phyloP scores from a whole-genome alignment of 1,140 invertebrate genomes.

The Atta cephalotes region DNA sequence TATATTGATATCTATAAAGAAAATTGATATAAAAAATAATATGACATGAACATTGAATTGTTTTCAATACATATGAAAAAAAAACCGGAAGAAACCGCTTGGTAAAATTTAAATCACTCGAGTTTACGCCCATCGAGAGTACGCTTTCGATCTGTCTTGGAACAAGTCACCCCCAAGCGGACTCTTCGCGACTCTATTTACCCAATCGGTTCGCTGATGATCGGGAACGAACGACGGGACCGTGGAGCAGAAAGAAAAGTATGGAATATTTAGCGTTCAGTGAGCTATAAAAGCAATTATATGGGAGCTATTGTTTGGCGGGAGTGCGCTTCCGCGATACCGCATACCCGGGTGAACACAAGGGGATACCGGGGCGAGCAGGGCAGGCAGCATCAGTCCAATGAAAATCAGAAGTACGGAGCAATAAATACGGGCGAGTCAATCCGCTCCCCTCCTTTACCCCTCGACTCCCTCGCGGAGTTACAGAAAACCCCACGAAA shows the following conservation, averaged over 20 bases:
- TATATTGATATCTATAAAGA: not conserved
- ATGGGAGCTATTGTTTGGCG: conserved; percentile 85
- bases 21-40: not conserved
- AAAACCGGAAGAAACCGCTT: not conserved
- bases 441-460: conserved; percentile 71
- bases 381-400: conserved; percentile 71
- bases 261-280: conserved; percentile 86
- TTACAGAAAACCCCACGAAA: conserved; percentile 72
- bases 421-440: conserved; percentile 85
- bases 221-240: conserved; percentile 76
- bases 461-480: conserved; percentile 39
- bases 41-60: not conserved
- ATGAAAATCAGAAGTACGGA: conserved; percentile 82
- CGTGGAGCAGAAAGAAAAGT: conserved; percentile 81
- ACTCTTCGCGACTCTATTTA: conserved; percentile 78
- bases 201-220: conserved; percentile 81
- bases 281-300: conserved; percentile 87
- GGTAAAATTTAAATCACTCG: conserved; percentile 37
- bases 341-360: conserved; percentile 71
- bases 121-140: conserved; percentile 47
- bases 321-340: conserved; percentile 85
- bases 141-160: conserved; percentile 68
- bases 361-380: conserved; percentile 57
- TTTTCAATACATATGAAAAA: not conserved
- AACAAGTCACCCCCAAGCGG: conserved; percentile 67